Evolutionary conservation across 2,888 invertebrate genomes (phyloP), one percentile per base, ranked within the genome.

Genomic region (Elmis aenea): DNA sequence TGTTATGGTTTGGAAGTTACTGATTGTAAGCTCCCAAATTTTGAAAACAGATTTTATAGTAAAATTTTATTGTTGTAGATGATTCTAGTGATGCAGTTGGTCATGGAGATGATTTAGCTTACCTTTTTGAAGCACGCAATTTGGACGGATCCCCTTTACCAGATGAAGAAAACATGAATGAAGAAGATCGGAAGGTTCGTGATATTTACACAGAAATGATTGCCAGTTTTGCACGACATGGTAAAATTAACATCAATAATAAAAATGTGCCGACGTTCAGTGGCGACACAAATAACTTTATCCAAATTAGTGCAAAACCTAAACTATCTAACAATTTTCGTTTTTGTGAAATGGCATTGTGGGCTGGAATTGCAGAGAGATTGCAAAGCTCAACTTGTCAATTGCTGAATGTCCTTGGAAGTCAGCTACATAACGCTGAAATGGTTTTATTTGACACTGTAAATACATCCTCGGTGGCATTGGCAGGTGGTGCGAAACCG

Each of bases 41-140:
- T n/a, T n/a, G n/a, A n/a, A 18, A 20, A n/a, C n/a, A n/a, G n/a
- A n/a, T n/a, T n/a, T n/a, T n/a, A n/a, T n/a, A n/a, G n/a, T n/a
- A 15, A 8, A 13, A 6, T 15, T 14, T 38, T 21, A 21, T 43
- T 38, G 31, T 43, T 38, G 22, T 36, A 50, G 32, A 38, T 33
- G 25, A 53, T 51, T 35, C 41, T 47, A 23, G 55, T 13, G 50
- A 67, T 61, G 57, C 73, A 61, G 74, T 78, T 1, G 71, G 76
- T 0, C 85, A 85, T 53, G 85, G 85, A 1, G 85, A 85, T 52
- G 85, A 85, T 52, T 61, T 85, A 13, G 76, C 78, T 0, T 85
- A 81, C 53, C 67, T 85, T 52, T 85, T 85, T 54, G 81, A 84
- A 55, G 74, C 77, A 0, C 67, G 77, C 23, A 75, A 81, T 42